Percentiles rank a stretch among this genome's conserved stretches.
Evolutionary conservation across 1,140 invertebrate genomes (phyloP).

Genomic region (Anastrepha obliqua): DNA sequence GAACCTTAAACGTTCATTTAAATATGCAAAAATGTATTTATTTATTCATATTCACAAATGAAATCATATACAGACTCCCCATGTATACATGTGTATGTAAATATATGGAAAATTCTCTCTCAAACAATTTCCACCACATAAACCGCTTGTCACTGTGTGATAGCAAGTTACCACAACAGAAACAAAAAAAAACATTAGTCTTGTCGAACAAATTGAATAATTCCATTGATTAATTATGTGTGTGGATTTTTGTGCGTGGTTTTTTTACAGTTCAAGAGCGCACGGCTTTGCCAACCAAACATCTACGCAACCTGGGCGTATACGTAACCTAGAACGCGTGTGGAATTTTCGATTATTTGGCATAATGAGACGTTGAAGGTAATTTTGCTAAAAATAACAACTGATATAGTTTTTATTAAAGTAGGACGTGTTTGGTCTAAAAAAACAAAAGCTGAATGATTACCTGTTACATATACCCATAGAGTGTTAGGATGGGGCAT

Average conservation of each 20-base stretch:
- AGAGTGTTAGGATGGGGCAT: no score
- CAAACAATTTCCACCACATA: background rate
- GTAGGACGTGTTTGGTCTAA: no score
- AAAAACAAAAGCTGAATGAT: no score
- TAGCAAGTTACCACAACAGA: background rate
- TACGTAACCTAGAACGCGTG: conserved; percentile 34
- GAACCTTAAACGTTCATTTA: conserved; percentile 4
- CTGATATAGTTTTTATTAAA: background rate
- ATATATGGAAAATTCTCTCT: background rate
- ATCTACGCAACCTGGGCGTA: conserved; percentile 6
- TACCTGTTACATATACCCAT: no score
- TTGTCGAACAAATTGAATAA: conserved; percentile 13
- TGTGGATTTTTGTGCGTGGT: background rate
- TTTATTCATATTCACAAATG: background rate
- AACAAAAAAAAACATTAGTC: background rate
- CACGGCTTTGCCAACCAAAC: background rate
- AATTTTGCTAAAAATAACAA: background rate
- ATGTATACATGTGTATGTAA: background rate
- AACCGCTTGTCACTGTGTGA: conserved; percentile 21
- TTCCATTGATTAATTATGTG: background rate
- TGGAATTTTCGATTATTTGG: background rate
- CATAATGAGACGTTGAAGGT: background rate
- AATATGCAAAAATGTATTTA: conserved; percentile 34
- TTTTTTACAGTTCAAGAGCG: background rate
- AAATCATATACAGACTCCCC: background rate